Base-by-base conservation (phyloP, 2,888 invertebrate genomes). In the Copidosoma aretas region DNA sequence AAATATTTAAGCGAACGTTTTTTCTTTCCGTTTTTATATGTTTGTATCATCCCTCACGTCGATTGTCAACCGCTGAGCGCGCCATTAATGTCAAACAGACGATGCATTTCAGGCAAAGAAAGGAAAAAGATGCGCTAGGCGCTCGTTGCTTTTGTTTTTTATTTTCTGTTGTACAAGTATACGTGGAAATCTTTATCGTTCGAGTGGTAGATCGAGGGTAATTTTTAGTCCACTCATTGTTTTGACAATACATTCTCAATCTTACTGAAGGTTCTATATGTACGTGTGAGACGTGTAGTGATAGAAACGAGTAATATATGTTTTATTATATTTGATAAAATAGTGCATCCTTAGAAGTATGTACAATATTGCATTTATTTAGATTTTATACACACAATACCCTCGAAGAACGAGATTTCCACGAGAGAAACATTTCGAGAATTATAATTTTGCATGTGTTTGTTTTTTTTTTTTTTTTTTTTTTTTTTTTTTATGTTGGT, bases 401-500 rank as follows among this genome's bases (percentile, higher is more conserved):
- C 3, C 32, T 32, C 32, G 32, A 8, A 32, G 8, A 32, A 32
- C 32, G 32, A 32, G 32, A 32, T 32, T 32, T 32, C 32, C 32
- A 32, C 32, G 32, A 32, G 32, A 8, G 3, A 32, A 32, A 32
- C 8, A 32, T 32, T 32, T 5, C 8, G 3, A 32, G 8, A 61
- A 63, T 62, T 43, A 65, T 62, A 46, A 46, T 14, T 46, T 46
- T 12, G 14, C 43, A 46, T 17, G 43, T 64, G 10, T 15, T 43
- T 56, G 24, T 41, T 46, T n/a, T 41, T 39, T 60, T 24, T 41
- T n/a, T 17, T 51, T 46, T 15, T 59, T 53, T 64, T 32, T 41
- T 43, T 41, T 39, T 60, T 67, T 15, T 67, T 70, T 64, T 25
- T 62, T 62, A 64, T 70, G 58, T 68, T 41, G 41, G 3, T 46